Conservation (phyloP, 2,797 vertebrate species). For the Mionectes olivaceus region DNA sequence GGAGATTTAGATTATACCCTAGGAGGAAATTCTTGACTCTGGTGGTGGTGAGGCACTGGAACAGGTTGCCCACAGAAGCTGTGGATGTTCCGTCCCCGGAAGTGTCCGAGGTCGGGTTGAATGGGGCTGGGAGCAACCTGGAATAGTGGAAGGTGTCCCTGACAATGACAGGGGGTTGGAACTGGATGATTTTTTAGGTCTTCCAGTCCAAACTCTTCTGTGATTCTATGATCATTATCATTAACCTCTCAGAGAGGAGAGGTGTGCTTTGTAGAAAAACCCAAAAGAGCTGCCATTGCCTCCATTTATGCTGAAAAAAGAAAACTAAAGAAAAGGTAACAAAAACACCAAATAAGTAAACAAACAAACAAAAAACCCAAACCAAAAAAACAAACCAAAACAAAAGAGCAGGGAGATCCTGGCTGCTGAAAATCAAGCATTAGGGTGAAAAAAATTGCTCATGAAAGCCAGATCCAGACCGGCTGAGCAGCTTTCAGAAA, state of each 20-base stretch:
- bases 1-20: not conserved
- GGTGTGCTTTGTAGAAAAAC: not conserved
- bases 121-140: not conserved
- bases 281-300: not conserved
- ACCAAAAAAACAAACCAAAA: too few relatives aligned
- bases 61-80: not conserved
- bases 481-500: conserved; percentile 9
- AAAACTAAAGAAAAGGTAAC: not conserved
- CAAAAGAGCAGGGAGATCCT: not conserved
- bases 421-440: not conserved
- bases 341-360: too few relatives aligned
- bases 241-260: not conserved
- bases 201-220: not conserved
- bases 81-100: not conserved
- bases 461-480: not conserved
- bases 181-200: rapidly evolving
- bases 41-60: not conserved
- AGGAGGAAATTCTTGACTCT: not conserved
- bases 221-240: not conserved
- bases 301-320: not conserved
- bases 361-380: too few relatives aligned
- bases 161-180: rapidly evolving
- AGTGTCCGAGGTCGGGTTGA: rapidly evolving
- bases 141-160: not conserved
- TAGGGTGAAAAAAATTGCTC: not conserved